Evolutionary conservation across 2,113 vertebrate genomes (phyloP).

Genomic region (Meles meles): DNA sequence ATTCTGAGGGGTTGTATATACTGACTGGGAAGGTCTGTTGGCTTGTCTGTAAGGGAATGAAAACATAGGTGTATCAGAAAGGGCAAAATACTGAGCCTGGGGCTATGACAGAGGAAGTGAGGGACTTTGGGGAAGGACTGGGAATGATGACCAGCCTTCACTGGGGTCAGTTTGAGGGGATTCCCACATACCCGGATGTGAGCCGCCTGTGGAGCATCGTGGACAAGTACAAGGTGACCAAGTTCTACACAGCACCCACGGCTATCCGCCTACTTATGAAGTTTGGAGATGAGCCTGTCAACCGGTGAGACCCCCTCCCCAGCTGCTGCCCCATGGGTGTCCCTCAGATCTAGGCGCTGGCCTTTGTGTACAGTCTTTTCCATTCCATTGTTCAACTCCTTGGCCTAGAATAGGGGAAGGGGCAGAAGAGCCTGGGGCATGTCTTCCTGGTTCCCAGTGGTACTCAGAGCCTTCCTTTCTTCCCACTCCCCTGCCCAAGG

Average conservation of each 20-base stretch:
- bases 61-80: conserved; percentile 34
- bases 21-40: not conserved
- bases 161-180: conserved; percentile 93
- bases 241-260: conserved; percentile 98
- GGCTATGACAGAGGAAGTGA: not conserved
- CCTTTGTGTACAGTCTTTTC: conserved; percentile 3
- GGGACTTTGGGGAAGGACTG: not conserved
- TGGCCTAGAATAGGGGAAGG: not conserved
- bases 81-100: not conserved
- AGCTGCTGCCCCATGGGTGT: not conserved
- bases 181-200: conserved; percentile 93
- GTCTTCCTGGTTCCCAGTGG: not conserved
- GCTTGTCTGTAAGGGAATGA: conserved; percentile 22
- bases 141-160: conserved; percentile 56
- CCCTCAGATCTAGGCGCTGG: not conserved
- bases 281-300: conserved; percentile 93
- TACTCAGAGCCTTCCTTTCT: conserved; percentile 47
- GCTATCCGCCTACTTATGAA: conserved; percentile 98
- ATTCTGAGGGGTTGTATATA: not conserved
- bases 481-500: conserved; percentile 78
- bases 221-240: conserved; percentile 96
- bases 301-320: conserved; percentile 83
- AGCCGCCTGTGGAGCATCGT: conserved; percentile 93
- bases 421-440: not conserved
- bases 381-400: not conserved